Base-by-base conservation (phyloP, 2,113 vertebrate species). In the Chaetodon trifascialis region DNA sequence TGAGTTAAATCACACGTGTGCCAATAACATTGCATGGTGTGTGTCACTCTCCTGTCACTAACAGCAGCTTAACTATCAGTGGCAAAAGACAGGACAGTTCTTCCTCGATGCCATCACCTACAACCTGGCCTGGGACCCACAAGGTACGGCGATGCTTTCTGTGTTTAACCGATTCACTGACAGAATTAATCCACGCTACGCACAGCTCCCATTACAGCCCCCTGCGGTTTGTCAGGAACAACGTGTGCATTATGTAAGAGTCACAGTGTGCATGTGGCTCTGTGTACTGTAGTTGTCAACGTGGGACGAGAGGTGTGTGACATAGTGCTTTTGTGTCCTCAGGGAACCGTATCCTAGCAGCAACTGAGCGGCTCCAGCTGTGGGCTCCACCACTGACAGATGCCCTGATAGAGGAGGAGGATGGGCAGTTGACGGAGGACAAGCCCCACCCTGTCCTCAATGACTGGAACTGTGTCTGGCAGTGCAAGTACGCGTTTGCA, bases 81-180 rank as follows among this genome's bases (percentile, higher is more conserved):
- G 98, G 98, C 96, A 99, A 95, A 99, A 99, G 95, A 99, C 97
- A 46, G 98, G 98, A 73, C 98, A 99, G 88, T 98, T 99, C 95
- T 97, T 99, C 93, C 97, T 99, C 80, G 97, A 95, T 94, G 97
- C 97, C 56, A 97, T 99, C 96, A 98, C 98, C 75, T 98, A 98
- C 95, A 99, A 98, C 93, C 94, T 99, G 92, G 96, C 97, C 60
- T 99, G 98, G 98, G 98, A 99, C 90, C 98, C 98, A 76, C 98
- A 99, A 98, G 98, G 98, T 99, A 97, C 49, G 44, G 47, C 46
- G 1, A 9, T 19, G 86, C 89, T 79, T 76, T 73, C 76, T 84
- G 65, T 86, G 74, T 81, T 85, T 70, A 76, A 76, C 70, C 25
- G 44, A 74, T 56, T 70, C 54, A 55, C 56, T 21, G 10, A 79